Percentiles rank a stretch among this genome's conserved stretches.
Evolutionary conservation across 30 jellyfish, hydroid and myxozoan species (phyloP).

Genomic region (Rhopilema esculentum): DNA sequence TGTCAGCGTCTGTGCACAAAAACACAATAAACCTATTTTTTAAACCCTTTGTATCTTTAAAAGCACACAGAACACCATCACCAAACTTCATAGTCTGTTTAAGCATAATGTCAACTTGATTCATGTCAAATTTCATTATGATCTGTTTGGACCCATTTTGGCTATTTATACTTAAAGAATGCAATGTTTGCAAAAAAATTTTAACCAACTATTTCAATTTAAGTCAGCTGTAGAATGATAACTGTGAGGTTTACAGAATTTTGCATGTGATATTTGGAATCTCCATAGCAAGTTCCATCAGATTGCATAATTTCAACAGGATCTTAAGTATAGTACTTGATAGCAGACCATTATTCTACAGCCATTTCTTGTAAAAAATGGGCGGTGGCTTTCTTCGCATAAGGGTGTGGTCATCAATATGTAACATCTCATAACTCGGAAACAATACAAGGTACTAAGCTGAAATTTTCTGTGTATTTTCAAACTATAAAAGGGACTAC

Average conservation of each 20-base stretch:
- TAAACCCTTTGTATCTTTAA: background rate
- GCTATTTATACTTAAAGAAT: background rate
- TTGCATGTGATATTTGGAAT: background rate
- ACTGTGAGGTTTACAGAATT: background rate
- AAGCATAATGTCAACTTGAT: background rate
- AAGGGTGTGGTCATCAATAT: background rate
- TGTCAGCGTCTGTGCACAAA: background rate
- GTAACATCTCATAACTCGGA: background rate
- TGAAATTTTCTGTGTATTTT: background rate
- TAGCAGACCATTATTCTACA: background rate
- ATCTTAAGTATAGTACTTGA: background rate
- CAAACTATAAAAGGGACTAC: background rate
- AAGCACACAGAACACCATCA: background rate
- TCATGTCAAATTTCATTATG: background rate
- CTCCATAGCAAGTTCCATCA: background rate
- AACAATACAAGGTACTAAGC: background rate
- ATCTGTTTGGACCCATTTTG: background rate
- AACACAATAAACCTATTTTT: background rate
- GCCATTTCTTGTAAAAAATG: background rate
- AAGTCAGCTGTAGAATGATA: background rate
- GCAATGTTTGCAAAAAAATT: background rate
- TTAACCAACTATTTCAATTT: background rate
- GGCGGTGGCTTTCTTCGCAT: background rate
- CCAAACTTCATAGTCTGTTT: background rate
- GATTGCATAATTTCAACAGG: background rate